phyloP scores from a whole-genome alignment of 2,797 vertebrate genomes.

The Myotis daubentonii region DNA sequence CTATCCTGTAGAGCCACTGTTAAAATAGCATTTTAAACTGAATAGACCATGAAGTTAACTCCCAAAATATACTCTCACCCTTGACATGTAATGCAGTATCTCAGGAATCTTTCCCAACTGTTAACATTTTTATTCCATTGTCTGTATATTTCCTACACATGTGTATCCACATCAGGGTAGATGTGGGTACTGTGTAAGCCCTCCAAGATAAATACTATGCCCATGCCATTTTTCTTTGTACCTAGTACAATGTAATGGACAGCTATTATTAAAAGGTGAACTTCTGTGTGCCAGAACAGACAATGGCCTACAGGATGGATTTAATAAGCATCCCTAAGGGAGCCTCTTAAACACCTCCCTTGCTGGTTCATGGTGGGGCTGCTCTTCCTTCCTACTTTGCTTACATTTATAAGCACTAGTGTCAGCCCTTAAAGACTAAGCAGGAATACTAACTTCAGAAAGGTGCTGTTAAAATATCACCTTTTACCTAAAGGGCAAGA shows the following conservation, averaged over 20 bases:
- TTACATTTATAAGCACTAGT: not conserved
- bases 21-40: constrained; percentile 39
- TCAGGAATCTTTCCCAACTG: constrained; percentile 31
- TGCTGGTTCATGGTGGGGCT: not conserved
- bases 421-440: constrained; percentile 1
- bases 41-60: not conserved
- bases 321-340: constrained; percentile 24
- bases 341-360: constrained; percentile 45
- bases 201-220: not conserved
- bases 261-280: constrained; percentile 49
- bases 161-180: not conserved
- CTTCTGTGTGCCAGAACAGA: constrained; percentile 38
- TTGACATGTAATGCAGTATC: not conserved
- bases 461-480: constrained; percentile 30
- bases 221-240: constrained; percentile 33
- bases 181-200: not conserved
- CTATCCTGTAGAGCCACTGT: not conserved
- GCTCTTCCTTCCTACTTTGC: constrained; percentile 12
- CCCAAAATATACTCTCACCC: not conserved
- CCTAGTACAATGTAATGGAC: constrained; percentile 5
- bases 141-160: not conserved
- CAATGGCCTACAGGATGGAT: not conserved
- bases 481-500: constrained; percentile 10
- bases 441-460: constrained; percentile 55
- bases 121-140: constrained; percentile 36